Base-by-base conservation (phyloP, 2,888 invertebrate genomes). In the Rotaria socialis region DNA sequence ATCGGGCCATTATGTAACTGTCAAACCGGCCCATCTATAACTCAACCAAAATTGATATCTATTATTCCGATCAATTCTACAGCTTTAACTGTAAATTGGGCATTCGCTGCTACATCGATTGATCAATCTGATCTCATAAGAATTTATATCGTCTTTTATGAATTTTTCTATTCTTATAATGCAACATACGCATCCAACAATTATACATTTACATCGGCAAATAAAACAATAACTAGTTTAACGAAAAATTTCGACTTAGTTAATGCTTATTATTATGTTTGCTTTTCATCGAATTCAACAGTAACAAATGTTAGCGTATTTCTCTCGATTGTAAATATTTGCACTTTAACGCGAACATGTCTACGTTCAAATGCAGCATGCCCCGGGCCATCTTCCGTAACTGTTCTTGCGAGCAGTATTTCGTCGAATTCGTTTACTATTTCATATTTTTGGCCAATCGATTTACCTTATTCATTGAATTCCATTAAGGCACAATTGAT, bases 181-280 rank as follows among this genome's bases (percentile, higher is more conserved):
- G 16, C 0, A 2, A 41, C 16, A 67, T 67, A 67, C 35, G 5
- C 67, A 67, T 6, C 35, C 35, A 27, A 16, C 19, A 35, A 67
- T 27, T 67, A 67, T 19, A 67, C 67, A 35, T 67, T 67, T 67
- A 35, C 35, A 67, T 67, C 67, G 35, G 35, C 41, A 35, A 67
- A 67, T 35, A 67, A 67, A 35, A 67, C 67, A 67, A 67, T 67
- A 67, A 67, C 67, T 19, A 67, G 19, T 67, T 35, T 67, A 67
- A 67, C 67, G 7, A 67, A 41, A 67, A 67, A 67, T 67, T 67
- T 67, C 7, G 35, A 67, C 35, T 67, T 67, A 41, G 67, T 67
- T 35, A 67, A 67, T 35, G 67, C 67, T 67, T 67, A 67, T 67
- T 67, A 67, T 67, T 67, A 67, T 67, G 41, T 67, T 14, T 67